These are phyloP conservation scores for Nannospalax galili DNA, from an alignment of 2,113 vertebrate genomes.

Conservation along the genomic window DNA sequence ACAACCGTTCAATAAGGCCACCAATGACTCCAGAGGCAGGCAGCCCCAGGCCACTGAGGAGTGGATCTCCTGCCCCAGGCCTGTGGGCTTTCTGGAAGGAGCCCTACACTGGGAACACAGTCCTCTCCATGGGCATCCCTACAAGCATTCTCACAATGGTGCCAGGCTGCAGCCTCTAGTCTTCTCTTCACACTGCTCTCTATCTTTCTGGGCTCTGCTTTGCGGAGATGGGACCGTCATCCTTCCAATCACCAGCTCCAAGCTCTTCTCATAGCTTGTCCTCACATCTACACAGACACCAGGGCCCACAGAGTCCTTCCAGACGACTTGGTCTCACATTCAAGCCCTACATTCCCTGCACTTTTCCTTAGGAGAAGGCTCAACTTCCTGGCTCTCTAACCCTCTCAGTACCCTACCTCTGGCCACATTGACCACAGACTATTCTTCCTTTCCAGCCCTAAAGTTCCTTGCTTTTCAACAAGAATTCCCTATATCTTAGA, in stretches of 20 bases:
- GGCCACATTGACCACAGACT: neutral
- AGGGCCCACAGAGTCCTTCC: neutral
- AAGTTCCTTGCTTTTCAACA: neutral
- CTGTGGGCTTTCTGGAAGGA: neutral
- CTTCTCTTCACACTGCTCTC: no score
- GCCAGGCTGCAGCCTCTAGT: neutral
- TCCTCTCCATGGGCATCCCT: no score
- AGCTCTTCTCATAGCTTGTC: neutral
- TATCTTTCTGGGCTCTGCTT: neutral
- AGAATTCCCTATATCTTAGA: neutral
- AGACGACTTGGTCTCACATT: fast-evolving
- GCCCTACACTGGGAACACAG: neutral
- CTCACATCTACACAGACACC: no score
- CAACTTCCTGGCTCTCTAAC: fast-evolving
- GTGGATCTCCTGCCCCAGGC: neutral
- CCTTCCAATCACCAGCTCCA: neutral
- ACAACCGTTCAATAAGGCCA: neutral
- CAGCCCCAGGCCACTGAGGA: fast-evolving
- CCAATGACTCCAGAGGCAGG: neutral
- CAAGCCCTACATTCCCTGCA: fast-evolving
- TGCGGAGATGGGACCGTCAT: neutral
- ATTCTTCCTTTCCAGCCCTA: neutral
- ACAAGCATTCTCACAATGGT: neutral
- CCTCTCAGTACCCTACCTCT: neutral
- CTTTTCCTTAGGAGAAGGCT: neutral